Conservation (phyloP, 2,888 invertebrate genomes). For the Yponomeuta plumbellus region DNA sequence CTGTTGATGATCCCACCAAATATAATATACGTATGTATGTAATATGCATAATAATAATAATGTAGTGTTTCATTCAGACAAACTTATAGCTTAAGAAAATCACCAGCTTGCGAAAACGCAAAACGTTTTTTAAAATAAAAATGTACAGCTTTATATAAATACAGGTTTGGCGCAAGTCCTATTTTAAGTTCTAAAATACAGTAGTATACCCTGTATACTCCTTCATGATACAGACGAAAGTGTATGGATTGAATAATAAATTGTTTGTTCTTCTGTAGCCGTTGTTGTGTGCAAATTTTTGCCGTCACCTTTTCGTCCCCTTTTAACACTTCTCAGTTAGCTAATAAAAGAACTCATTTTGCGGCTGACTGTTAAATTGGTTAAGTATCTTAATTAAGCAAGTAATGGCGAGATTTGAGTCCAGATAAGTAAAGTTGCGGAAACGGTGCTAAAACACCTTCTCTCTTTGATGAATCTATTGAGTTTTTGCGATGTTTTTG, state of each 20-base stretch:
- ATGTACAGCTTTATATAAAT: too few relatives aligned
- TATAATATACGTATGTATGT: too few relatives aligned
- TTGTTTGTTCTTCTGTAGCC: neutral
- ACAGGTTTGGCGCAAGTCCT: too few relatives aligned
- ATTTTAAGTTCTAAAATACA: too few relatives aligned
- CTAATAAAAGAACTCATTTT: conserved; percentile 6
- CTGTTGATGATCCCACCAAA: too few relatives aligned
- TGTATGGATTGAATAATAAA: neutral
- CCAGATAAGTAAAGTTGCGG: neutral
- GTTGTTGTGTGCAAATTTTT: neutral
- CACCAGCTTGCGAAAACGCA: too few relatives aligned
- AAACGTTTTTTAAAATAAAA: too few relatives aligned
- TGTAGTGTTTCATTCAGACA: too few relatives aligned
- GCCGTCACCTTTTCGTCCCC: neutral
- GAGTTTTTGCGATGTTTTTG: neutral
- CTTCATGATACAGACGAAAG: too few relatives aligned
- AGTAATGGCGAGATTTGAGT: conserved; percentile 7
- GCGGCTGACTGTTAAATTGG: conserved; percentile 7
- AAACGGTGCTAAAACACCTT: conserved; percentile 2
- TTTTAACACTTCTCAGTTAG: conserved; percentile 11
- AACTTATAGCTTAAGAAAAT: too few relatives aligned
- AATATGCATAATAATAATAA: too few relatives aligned
- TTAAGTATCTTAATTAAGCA: conserved; percentile 13
- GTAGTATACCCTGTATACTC: too few relatives aligned
- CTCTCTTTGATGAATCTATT: neutral